phyloP scores from a whole-genome alignment of 53 echinoderm and acorn worm genomes.

The Holothuria leucospilota region DNA sequence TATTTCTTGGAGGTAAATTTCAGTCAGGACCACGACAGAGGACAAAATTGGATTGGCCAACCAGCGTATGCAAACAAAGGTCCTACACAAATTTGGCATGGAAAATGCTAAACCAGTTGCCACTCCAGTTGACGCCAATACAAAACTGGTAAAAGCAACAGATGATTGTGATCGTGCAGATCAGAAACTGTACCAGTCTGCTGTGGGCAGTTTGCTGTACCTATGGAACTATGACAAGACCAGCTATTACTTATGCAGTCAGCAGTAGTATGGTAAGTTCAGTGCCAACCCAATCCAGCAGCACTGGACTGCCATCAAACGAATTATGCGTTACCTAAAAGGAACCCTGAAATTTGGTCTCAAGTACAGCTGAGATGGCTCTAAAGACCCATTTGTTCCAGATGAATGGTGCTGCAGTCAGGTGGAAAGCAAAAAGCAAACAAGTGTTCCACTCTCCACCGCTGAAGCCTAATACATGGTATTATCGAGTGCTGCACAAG shows the following conservation, averaged over 20 bases:
- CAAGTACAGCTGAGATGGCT: not conserved
- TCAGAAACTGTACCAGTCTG: not conserved
- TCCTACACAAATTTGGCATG: too few relatives aligned
- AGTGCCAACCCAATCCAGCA: not conserved
- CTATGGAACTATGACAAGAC: constrained; percentile 17
- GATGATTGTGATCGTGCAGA: too few relatives aligned
- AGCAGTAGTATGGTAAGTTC: not conserved
- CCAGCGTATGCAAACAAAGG: not conserved
- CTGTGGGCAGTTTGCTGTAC: constrained; percentile 13
- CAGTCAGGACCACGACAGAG: not conserved
- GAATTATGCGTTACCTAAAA: constrained; percentile 16
- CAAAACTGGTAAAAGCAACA: too few relatives aligned
- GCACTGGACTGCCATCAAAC: too few relatives aligned
- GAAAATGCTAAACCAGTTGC: too few relatives aligned
- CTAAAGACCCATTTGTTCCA: not conserved
- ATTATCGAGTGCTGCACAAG: not conserved
- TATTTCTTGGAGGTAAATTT: not conserved
- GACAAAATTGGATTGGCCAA: not conserved
- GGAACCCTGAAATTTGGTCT: not conserved
- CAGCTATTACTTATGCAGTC: constrained; percentile 16
- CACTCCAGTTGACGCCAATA: too few relatives aligned
- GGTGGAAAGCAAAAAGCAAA: constrained; percentile 7
- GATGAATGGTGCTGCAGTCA: constrained; percentile 8
- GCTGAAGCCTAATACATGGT: not conserved
- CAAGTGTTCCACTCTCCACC: not conserved